Evolutionary conservation across 1,140 invertebrate genomes (phyloP).

Genomic region (Dreissena rostriformis): DNA sequence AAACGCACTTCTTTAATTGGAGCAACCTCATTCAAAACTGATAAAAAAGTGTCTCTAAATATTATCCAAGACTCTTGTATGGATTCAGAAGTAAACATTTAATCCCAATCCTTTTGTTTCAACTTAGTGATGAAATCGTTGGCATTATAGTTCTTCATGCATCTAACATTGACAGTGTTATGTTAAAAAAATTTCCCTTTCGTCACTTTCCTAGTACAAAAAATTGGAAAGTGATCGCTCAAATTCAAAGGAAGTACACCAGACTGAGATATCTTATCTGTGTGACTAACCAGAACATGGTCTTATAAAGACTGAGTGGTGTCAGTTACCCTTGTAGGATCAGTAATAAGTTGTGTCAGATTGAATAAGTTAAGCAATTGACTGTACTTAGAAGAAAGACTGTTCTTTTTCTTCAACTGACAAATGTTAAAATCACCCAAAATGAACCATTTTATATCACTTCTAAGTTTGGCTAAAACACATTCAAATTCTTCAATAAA

Average conservation of each 20-base stretch:
- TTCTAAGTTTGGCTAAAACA: conserved; percentile 5
- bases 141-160: conserved; percentile 23
- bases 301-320: conserved; percentile 12
- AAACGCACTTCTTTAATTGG: no score
- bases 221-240: conserved; percentile 32
- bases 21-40: background rate
- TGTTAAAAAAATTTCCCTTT: background rate
- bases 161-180: conserved; percentile 29
- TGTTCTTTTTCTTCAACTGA: conserved; percentile 15
- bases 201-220: conserved; percentile 30
- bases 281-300: conserved; percentile 22
- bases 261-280: conserved; percentile 16
- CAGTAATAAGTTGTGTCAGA: conserved; percentile 35
- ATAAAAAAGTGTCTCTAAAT: conserved; percentile 19
- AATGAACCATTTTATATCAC: conserved; percentile 29
- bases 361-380: conserved; percentile 1
- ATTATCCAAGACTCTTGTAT: conserved; percentile 8
- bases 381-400: conserved; percentile 1
- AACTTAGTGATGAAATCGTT: conserved; percentile 22
- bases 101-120: background rate
- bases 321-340: conserved; percentile 14
- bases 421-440: conserved; percentile 33
- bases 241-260: conserved; percentile 16
- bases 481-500: conserved; percentile 25
- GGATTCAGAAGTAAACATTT: conserved; percentile 8